Base-by-base conservation (phyloP, 1,140 invertebrate species). In the Drepana arcuata region DNA sequence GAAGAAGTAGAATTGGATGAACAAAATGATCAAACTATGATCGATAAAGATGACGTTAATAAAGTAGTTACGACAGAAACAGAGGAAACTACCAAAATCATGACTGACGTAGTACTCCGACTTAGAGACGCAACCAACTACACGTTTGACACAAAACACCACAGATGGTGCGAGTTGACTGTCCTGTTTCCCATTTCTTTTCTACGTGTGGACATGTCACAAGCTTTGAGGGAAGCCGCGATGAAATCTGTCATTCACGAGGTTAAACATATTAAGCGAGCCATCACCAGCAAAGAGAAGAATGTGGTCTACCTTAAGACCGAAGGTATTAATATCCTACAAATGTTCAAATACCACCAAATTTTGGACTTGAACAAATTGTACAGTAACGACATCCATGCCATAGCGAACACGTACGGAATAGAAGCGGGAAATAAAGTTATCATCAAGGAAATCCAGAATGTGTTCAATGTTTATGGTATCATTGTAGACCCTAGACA, bases 301-400 rank as follows among this genome's bases (percentile, higher is more conserved):
- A 64, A 87, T 34, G 80, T 86, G 13, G 79, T 90, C 29, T 87
- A 91, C 29, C 74, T 97, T 0, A 95, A 95, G 75, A 99, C 97
- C 1, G 96, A 99, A 65, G 97, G 97, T 2, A 92, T 98, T 9
- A 99, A 99, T 69, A 92, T 99, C 43, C 79, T 88, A 38, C 93
- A 95, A 85, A 92, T 99, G 88, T 94, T 91, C 55, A 91, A 93
- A 53, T 92, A 94, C 64, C 82, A 89, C 35, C 78, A 94, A 31
- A 67, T 95, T 9, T 70, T 99, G n/a, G 91, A 98, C 71, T 69
- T 99, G 2, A 92, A 95, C 61, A 88, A 86, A 42, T 69, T 99
- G 0, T 97, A 98, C 70, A 93, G 92, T 6, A 99, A 99, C 64
- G 95, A 99, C 66, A 94, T 99, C 38, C 94, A 98, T 61, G 89